These are phyloP conservation scores for Hydropotes inermis DNA, from an alignment of 2,113 vertebrate genomes.

Conservation along the genomic window DNA sequence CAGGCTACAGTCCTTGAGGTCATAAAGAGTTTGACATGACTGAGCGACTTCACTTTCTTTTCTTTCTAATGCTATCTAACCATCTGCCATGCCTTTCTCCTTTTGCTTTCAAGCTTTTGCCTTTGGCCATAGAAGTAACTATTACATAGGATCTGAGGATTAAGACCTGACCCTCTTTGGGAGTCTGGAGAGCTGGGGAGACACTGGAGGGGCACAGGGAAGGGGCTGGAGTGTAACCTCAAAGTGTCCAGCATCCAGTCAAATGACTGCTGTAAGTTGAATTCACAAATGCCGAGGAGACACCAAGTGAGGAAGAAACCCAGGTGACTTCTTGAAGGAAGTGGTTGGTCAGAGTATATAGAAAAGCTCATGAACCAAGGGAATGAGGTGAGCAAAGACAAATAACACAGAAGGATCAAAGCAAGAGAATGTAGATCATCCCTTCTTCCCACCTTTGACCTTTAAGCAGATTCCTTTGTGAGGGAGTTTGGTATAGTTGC, in stretches of 20 bases:
- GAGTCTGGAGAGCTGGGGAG: neutral
- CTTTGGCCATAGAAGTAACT: neutral
- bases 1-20: neutral
- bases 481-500: neutral
- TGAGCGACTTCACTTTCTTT: neutral
- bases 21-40: neutral
- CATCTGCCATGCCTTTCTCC: neutral
- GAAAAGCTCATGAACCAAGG: neutral
- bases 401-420: neutral
- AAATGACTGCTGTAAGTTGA: fast-evolving
- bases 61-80: neutral
- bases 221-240: neutral
- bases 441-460: neutral
- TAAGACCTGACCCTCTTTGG: neutral
- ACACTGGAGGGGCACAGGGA: neutral
- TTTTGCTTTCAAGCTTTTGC: neutral
- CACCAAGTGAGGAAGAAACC: neutral
- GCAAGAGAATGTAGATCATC: neutral
- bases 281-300: neutral
- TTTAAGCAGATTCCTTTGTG: neutral
- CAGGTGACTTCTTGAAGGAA: neutral
- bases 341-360: neutral
- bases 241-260: neutral
- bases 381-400: neutral
- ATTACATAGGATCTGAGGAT: neutral